Conservation (phyloP, 2,797 vertebrate species). For the Tapirus indicus region DNA sequence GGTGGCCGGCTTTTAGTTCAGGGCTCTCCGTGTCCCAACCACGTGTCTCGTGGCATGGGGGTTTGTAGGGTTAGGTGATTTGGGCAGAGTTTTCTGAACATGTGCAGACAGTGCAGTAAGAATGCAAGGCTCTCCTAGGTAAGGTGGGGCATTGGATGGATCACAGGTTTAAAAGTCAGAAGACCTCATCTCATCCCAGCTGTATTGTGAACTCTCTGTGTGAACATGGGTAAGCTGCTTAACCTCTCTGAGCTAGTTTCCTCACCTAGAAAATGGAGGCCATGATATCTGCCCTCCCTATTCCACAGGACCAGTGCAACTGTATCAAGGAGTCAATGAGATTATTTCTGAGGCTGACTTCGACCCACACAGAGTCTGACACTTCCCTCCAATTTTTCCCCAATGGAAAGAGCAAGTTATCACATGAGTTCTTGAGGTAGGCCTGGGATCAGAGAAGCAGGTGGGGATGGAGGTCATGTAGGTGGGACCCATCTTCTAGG, state of each 20-base stretch:
- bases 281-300: neutral
- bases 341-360: neutral
- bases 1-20: neutral
- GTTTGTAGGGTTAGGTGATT: too few relatives aligned
- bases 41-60: accelerated
- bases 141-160: neutral
- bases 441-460: neutral
- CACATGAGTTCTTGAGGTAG: neutral
- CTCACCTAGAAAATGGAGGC: conserved; percentile 1
- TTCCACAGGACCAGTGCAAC: neutral
- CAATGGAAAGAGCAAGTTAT: neutral
- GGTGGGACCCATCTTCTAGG: neutral
- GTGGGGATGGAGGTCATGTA: neutral
- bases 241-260: conserved; percentile 20
- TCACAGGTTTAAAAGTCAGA: neutral
- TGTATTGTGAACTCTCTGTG: neutral
- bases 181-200: neutral
- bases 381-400: neutral
- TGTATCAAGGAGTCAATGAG: neutral
- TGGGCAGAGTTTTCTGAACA: neutral
- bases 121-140: neutral
- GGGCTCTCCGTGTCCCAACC: neutral
- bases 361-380: neutral
- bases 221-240: neutral
- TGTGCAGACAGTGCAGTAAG: neutral